Conservation (phyloP, 2,888 invertebrate species). For the Hypomecis punctinalis region DNA sequence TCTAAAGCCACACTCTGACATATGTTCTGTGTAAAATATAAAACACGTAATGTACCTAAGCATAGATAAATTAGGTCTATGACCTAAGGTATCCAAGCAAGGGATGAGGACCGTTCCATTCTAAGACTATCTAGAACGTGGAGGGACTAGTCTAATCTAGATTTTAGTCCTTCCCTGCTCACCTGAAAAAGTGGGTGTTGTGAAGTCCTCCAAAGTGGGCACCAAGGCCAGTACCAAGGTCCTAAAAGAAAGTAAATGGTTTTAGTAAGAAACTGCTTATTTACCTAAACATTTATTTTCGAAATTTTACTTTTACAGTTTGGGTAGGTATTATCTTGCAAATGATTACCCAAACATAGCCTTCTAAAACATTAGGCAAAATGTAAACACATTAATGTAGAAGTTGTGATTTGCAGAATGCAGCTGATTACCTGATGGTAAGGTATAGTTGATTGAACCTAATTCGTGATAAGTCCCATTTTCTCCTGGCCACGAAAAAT, state of each 20-base stretch:
- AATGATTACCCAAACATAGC: not conserved
- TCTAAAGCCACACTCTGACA: too few relatives aligned
- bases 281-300: not conserved
- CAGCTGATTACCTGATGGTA: slow-evolving; percentile 71
- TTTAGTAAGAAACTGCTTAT: not conserved
- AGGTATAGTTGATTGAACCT: slow-evolving; percentile 76
- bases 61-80: too few relatives aligned
- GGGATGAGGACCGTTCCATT: too few relatives aligned
- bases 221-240: slow-evolving; percentile 88
- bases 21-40: too few relatives aligned
- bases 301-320: too few relatives aligned
- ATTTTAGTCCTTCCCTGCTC: slow-evolving; percentile 18
- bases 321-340: too few relatives aligned
- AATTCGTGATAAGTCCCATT: slow-evolving; percentile 78
- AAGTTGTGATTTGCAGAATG: not conserved
- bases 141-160: too few relatives aligned
- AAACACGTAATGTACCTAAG: too few relatives aligned
- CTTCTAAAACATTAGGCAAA: not conserved
- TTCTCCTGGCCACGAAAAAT: slow-evolving; percentile 81
- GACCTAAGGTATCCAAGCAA: too few relatives aligned
- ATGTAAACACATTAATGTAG: too few relatives aligned
- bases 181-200: slow-evolving; percentile 88
- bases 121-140: too few relatives aligned
- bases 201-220: slow-evolving; percentile 89
- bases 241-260: slow-evolving; percentile 57